A percentile compares a stretch with the other conserved stretches of the same genome.
phyloP scores from a whole-genome alignment of 2,113 vertebrate genomes.

The Castor canadensis region DNA sequence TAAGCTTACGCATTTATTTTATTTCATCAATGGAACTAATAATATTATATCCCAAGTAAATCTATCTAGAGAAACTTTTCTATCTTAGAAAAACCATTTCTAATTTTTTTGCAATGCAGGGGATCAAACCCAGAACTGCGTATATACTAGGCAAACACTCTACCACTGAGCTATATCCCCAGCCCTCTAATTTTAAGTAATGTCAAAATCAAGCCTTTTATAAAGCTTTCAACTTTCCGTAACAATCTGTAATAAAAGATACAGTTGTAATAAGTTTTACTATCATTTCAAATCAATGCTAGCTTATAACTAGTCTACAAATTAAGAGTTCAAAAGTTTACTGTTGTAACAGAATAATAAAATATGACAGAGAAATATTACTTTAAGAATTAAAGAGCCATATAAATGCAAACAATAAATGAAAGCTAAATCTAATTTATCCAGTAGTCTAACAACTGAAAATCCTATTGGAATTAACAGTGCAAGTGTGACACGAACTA shows the following conservation, averaged over 20 bases:
- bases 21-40: background rate
- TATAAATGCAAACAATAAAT: conserved; percentile 38
- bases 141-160: too few species aligned
- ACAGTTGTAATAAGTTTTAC: background rate
- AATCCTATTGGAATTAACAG: conserved; percentile 16
- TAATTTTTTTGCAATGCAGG: background rate
- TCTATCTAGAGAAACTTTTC: too few species aligned
- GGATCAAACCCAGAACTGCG: too few species aligned
- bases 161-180: too few species aligned
- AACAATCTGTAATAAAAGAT: background rate
- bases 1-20: background rate
- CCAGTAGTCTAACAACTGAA: background rate
- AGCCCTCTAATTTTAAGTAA: too few species aligned
- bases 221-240: background rate
- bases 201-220: conserved; percentile 1
- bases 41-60: background rate
- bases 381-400: conserved; percentile 1
- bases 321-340: conserved; percentile 9
- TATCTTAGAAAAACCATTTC: conserved; percentile 16
- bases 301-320: background rate
- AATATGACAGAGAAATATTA: conserved; percentile 28
- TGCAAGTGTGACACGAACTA: background rate
- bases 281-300: conserved; percentile 43
- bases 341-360: background rate
- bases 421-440: conserved; percentile 12